Conservation (phyloP, 2,888 invertebrate genomes). For the Oxytorus armatus region DNA sequence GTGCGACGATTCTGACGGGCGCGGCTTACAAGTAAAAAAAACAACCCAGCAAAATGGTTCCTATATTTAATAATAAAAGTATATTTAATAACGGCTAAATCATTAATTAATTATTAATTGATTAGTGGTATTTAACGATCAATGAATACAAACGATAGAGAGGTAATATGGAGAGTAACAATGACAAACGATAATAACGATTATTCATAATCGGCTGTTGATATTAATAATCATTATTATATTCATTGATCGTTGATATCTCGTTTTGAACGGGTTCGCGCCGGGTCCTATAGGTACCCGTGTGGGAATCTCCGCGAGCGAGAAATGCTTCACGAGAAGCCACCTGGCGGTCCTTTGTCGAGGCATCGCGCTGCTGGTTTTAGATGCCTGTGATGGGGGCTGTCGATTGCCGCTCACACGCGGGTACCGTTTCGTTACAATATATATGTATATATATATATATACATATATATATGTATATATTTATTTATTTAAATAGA, state of each 20-base stretch:
- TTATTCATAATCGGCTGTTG: conserved; percentile 69
- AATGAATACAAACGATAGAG: conserved; percentile 58
- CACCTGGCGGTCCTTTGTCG: too few species aligned
- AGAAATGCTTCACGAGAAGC: too few species aligned
- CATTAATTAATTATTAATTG: conserved; percentile 70
- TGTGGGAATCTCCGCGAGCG: too few species aligned
- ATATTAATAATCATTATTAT: conserved; percentile 59
- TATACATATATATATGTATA: too few species aligned
- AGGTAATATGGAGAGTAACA: conserved; percentile 68
- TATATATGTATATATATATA: too few species aligned
- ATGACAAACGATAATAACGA: conserved; percentile 67
- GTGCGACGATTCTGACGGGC: conserved; percentile 58
- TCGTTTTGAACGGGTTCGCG: too few species aligned
- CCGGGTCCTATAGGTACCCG: too few species aligned
- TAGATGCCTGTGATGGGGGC: too few species aligned
- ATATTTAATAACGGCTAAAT: conserved; percentile 79
- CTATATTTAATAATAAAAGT: conserved; percentile 83
- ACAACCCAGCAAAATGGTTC: conserved; percentile 83
- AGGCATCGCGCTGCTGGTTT: too few species aligned
- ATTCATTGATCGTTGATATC: too few species aligned
- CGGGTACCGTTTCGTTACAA: too few species aligned
- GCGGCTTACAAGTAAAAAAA: conserved; percentile 67
- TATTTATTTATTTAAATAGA: conserved; percentile 72
- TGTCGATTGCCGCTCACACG: too few species aligned
- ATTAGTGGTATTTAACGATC: conserved; percentile 63